Percentiles rank a stretch among this genome's conserved stretches.
Conservation (phyloP, 2,888 invertebrate species). For the Torymus tubicola region DNA sequence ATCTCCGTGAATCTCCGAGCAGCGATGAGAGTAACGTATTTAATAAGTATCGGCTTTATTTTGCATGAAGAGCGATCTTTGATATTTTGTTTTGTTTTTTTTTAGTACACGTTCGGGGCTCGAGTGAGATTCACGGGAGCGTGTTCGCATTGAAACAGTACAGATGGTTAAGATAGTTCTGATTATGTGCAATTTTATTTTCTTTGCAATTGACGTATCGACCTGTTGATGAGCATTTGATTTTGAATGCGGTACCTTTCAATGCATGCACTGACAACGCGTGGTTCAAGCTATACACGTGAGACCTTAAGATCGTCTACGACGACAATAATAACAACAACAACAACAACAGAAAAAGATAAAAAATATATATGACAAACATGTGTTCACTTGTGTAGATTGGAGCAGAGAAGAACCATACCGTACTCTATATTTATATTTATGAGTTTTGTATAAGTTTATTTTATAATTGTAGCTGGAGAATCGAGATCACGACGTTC, state of each 20-base stretch:
- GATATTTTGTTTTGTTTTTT: too few species aligned
- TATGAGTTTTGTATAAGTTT: slow-evolving; percentile 37
- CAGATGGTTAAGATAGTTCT: background rate
- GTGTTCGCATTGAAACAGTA: slow-evolving; percentile 47
- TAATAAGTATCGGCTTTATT: too few species aligned
- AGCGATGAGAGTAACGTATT: too few species aligned
- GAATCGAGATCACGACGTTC: slow-evolving; percentile 2
- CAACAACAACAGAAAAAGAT: background rate
- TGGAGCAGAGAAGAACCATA: slow-evolving; percentile 39
- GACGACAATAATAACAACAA: background rate
- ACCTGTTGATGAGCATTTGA: slow-evolving; percentile 3
- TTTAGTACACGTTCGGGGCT: background rate
- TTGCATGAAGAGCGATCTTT: too few species aligned
- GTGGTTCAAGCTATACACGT: slow-evolving; percentile 48
- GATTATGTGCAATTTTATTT: too few species aligned
- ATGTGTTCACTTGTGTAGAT: slow-evolving; percentile 54
- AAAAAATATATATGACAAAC: background rate
- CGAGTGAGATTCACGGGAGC: background rate
- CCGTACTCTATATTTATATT: slow-evolving; percentile 33
- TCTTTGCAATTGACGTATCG: background rate
- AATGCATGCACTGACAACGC: slow-evolving; percentile 13
- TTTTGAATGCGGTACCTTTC: slow-evolving; percentile 41
- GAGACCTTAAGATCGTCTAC: slow-evolving; percentile 38
- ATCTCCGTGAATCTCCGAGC: background rate
- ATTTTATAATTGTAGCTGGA: background rate